phyloP scores from a whole-genome alignment of 2,113 vertebrate species.

The Actinemys pallida region DNA sequence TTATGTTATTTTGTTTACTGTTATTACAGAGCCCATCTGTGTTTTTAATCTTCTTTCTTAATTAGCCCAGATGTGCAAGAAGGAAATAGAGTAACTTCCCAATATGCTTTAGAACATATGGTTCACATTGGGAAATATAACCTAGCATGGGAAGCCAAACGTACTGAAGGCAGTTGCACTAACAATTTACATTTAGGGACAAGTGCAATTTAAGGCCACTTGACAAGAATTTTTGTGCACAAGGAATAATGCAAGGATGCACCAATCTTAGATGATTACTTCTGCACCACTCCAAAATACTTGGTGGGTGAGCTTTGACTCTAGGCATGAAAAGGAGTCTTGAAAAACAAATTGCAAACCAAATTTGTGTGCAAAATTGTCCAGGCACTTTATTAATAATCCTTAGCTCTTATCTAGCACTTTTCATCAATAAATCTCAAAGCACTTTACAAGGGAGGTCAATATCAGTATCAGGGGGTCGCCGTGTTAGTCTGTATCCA shows the following conservation, averaged over 20 bases:
- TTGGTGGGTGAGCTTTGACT: neutral
- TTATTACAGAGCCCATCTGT: slow-evolving; percentile 37
- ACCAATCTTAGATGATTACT: neutral
- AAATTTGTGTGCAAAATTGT: neutral
- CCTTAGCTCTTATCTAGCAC: neutral
- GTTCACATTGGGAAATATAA: neutral
- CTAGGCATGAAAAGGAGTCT: neutral
- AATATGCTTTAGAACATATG: slow-evolving; percentile 4
- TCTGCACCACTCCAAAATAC: neutral
- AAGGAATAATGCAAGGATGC: neutral
- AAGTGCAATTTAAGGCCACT: neutral
- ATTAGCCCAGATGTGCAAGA: slow-evolving; percentile 34
- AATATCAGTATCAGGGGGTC: neutral
- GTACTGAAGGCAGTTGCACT: neutral
- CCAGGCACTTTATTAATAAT: neutral
- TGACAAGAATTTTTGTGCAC: neutral
- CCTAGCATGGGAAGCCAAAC: neutral
- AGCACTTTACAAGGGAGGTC: neutral
- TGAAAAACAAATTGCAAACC: neutral
- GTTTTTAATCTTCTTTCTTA: slow-evolving; percentile 19
- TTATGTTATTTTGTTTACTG: slow-evolving; percentile 39
- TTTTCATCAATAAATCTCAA: neutral
- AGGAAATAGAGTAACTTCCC: slow-evolving; percentile 5
- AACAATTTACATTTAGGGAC: neutral
- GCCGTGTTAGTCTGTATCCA: too few species aligned